Evolutionary conservation across 2,888 invertebrate genomes (phyloP).

Genomic region (Morpho helenor): DNA sequence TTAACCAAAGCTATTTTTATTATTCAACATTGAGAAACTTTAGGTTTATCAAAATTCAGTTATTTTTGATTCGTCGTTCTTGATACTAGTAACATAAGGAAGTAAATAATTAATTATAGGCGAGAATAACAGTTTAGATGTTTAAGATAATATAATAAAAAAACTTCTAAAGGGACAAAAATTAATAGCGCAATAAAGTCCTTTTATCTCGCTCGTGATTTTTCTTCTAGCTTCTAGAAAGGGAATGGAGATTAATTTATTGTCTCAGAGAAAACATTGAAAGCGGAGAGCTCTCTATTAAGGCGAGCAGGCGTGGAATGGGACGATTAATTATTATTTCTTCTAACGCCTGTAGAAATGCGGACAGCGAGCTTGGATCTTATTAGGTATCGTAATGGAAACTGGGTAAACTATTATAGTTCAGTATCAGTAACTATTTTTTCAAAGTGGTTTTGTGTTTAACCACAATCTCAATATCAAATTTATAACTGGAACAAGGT

Average conservation of each 20-base stretch:
- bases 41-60: no score
- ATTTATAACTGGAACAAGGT: no score
- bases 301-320: conserved; percentile 61
- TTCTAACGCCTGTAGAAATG: conserved; percentile 60
- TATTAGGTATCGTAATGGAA: conserved; percentile 36
- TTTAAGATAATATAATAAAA: background rate
- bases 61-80: no score
- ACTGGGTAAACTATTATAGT: background rate
- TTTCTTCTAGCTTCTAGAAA: conserved; percentile 39
- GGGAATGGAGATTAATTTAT: conserved; percentile 76
- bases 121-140: no score
- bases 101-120: no score
- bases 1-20: no score
- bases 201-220: conserved; percentile 48
- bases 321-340: conserved; percentile 76
- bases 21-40: no score
- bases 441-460: no score
- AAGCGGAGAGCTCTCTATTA: conserved; percentile 72
- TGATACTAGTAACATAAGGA: no score
- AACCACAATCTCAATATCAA: no score
- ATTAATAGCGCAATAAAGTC: conserved; percentile 39
- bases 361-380: conserved; percentile 41
- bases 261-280: conserved; percentile 70
- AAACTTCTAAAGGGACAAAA: conserved; percentile 11
- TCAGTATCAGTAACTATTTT: no score